Evolutionary conservation across 2,888 invertebrate species (phyloP), one percentile per base, ranked within the genome.

Genomic region (Hypomecis punctinalis): DNA sequence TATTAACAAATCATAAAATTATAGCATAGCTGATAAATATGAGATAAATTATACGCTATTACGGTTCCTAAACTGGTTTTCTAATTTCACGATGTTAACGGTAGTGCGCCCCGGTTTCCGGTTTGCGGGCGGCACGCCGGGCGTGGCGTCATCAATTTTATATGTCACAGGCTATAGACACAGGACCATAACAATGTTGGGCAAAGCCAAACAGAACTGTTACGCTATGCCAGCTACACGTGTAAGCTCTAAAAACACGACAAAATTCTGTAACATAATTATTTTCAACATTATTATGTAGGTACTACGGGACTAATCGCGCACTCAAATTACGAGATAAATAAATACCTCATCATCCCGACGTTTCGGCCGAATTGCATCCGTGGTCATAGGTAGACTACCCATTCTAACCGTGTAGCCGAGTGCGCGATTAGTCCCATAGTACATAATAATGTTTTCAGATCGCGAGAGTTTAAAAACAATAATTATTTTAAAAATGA

Each of bases 31-130:
- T 51, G 46, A 63, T 63, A 51, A 60, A 60, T 51, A 60, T 64
- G 51, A 55, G n/a, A 36, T 51, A 46, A 53, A 59, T 33, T 43
- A 59, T 59, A 48, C 39, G 58, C 67, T 71, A 74, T 74, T 73
- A 76, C 55, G 71, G 70, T 71, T 78, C 72, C 71, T 56, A 76
- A 84, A 82, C 85, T 75, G 74, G 84, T 87, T 86, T 84, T 85
- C 85, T 88, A 89, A 90, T 88, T 85, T 84, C 80, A 85, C 77
- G 79, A 79, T 80, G 82, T 71, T 90, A 91, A 89, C 91, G 88
- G 91, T 89, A 88, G 83, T 81, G 82, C 83, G 89, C 80, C 77
- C 84, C 78, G 82, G 83, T 90, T 88, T 88, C 89, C 90, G 89
- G 86, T 84, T 80, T 76, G 81, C 82, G 76, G 77, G 79, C 86